Evolutionary conservation across 1,140 invertebrate species (phyloP).

Genomic region (Sitophilus oryzae): DNA sequence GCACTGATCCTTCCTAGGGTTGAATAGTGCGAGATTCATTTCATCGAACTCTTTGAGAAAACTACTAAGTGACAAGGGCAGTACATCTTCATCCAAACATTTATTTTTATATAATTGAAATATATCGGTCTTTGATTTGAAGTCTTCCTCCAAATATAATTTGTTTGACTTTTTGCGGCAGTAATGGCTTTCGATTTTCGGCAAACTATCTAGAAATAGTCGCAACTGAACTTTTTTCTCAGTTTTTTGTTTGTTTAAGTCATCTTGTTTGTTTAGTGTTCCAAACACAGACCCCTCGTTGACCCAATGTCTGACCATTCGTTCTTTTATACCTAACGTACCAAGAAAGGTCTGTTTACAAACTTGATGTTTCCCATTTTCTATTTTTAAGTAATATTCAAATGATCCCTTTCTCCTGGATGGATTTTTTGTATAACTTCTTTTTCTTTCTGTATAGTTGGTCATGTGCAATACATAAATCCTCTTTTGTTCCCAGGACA

Average conservation of each 20-base stretch:
- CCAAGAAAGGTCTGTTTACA: slow-evolving; percentile 6
- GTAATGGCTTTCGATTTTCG: no score
- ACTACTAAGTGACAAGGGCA: slow-evolving; percentile 1
- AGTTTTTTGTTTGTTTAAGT: slow-evolving; percentile 6
- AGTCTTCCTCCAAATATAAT: slow-evolving; percentile 4
- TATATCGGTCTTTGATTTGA: slow-evolving; percentile 4
- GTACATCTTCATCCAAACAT: slow-evolving; percentile 6
- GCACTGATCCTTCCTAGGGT: not conserved
- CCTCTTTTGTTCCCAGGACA: slow-evolving; percentile 1
- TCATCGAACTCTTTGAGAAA: slow-evolving; percentile 1
- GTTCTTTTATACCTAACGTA: slow-evolving; percentile 10
- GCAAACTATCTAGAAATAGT: no score
- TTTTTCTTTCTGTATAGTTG: slow-evolving; percentile 2
- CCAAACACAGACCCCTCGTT: not conserved
- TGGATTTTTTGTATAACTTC: slow-evolving; percentile 1
- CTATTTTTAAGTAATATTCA: slow-evolving; percentile 7
- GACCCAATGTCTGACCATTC: no score
- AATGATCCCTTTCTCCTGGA: slow-evolving; percentile 3
- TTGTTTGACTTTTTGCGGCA: slow-evolving; percentile 1
- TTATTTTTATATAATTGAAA: slow-evolving; percentile 5
- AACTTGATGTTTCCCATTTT: slow-evolving; percentile 5
- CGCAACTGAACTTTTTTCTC: slow-evolving; percentile 4
- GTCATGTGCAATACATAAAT: slow-evolving; percentile 1
- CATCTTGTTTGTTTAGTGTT: slow-evolving; percentile 2
- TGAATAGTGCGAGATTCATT: not conserved